Percentiles rank a stretch among this genome's conserved stretches.
Conservation (phyloP, 2,888 invertebrate species). For the Nephrotoma guestfalica region DNA sequence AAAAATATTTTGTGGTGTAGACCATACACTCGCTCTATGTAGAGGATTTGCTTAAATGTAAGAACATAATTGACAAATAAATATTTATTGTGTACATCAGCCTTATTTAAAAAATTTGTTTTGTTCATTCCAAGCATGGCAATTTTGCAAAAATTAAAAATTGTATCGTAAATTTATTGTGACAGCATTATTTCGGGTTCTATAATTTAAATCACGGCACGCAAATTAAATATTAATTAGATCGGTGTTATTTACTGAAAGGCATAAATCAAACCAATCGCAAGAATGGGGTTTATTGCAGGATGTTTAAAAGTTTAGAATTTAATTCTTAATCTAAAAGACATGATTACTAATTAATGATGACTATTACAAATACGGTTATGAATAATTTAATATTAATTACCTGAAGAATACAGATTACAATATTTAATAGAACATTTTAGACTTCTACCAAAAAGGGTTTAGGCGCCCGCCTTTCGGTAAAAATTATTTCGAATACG, state of each 20-base stretch:
- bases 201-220: not conserved
- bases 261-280: not conserved
- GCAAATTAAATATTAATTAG: not conserved
- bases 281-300: not conserved
- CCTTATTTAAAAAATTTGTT: not conserved
- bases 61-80: not conserved
- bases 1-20: conserved; percentile 68
- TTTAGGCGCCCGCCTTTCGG: no score
- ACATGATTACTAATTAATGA: not conserved
- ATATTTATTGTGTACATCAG: not conserved
- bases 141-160: not conserved
- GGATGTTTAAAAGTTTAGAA: not conserved
- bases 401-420: no score
- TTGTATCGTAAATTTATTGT: not conserved
- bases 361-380: not conserved
- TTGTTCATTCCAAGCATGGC: not conserved
- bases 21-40: conserved; percentile 67
- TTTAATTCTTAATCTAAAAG: no score
- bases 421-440: no score
- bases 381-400: no score
- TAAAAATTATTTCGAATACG: no score
- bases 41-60: conserved; percentile 45
- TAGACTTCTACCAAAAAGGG: no score
- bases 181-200: not conserved
- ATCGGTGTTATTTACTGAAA: not conserved